Percentiles rank a stretch among this genome's conserved stretches.
phyloP scores from a whole-genome alignment of 2,888 invertebrate species.

The Stegana nigrithorax region DNA sequence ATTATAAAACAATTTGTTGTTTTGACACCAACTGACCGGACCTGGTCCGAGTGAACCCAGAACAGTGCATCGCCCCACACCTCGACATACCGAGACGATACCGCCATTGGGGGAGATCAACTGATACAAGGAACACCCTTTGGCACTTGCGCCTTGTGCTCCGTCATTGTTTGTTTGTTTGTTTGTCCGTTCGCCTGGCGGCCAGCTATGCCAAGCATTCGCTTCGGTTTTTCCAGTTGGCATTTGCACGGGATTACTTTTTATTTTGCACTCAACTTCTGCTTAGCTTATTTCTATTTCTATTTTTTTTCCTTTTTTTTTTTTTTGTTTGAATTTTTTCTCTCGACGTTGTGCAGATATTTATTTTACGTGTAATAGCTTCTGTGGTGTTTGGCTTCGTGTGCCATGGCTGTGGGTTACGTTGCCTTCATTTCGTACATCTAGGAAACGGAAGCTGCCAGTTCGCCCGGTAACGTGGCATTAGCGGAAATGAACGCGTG shows the following conservation, averaged over 20 bases:
- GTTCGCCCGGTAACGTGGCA: no score
- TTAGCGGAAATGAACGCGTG: not conserved
- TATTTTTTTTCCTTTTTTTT: not conserved
- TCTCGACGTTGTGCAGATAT: not conserved
- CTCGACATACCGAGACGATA: no score
- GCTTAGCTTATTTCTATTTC: not conserved
- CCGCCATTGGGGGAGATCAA: not conserved
- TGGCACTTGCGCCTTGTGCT: not conserved
- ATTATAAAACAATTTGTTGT: constrained; percentile 61
- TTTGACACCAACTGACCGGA: constrained; percentile 51
- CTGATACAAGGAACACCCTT: not conserved
- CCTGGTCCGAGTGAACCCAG: no score
- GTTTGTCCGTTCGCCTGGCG: no score
- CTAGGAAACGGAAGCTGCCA: not conserved
- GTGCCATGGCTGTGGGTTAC: not conserved
- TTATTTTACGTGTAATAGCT: constrained; percentile 14
- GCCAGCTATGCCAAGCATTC: no score
- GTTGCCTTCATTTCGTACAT: not conserved
- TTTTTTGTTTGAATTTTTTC: constrained; percentile 5
- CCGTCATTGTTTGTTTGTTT: not conserved
- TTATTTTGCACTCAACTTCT: not conserved
- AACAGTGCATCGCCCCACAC: no score
- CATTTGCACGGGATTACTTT: constrained; percentile 1
- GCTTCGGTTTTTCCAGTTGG: not conserved
- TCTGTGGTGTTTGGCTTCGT: not conserved